phyloP scores from a whole-genome alignment of 2,113 vertebrate genomes.

The Erythrocercus mccallii region DNA sequence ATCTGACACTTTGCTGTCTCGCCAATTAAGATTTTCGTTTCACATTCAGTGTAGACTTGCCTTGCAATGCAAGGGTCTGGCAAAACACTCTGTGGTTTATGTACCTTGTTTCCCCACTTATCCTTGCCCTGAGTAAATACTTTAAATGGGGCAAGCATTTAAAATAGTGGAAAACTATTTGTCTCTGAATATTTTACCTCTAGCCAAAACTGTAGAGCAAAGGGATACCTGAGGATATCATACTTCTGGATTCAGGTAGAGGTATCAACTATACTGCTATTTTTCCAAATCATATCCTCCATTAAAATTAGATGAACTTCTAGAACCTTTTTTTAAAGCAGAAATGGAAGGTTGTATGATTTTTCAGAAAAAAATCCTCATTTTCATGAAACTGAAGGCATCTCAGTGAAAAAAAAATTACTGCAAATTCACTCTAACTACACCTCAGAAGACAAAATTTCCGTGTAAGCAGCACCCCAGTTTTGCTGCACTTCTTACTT shows the following conservation, averaged over 20 bases:
- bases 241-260: not conserved
- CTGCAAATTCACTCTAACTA: not conserved
- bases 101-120: not conserved
- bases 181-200: not conserved
- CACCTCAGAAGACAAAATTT: not conserved
- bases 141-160: not conserved
- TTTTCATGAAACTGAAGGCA: not conserved
- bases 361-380: rapidly evolving
- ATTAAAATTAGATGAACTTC: not conserved
- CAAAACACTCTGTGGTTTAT: not conserved
- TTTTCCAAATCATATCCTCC: not conserved
- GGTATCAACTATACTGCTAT: not conserved
- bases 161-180: not conserved
- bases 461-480: not conserved
- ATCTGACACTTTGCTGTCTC: not conserved
- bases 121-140: not conserved
- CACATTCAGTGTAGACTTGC: not conserved
- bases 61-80: not conserved
- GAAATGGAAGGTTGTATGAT: not conserved
- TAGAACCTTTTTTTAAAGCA: not conserved
- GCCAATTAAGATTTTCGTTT: not conserved
- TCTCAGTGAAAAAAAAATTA: not conserved
- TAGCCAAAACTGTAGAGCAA: not conserved
- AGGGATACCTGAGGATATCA: not conserved
- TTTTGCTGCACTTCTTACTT: not conserved